Conservation (phyloP, 2,113 vertebrate species). For the Ornithorhynchus anatinus region DNA sequence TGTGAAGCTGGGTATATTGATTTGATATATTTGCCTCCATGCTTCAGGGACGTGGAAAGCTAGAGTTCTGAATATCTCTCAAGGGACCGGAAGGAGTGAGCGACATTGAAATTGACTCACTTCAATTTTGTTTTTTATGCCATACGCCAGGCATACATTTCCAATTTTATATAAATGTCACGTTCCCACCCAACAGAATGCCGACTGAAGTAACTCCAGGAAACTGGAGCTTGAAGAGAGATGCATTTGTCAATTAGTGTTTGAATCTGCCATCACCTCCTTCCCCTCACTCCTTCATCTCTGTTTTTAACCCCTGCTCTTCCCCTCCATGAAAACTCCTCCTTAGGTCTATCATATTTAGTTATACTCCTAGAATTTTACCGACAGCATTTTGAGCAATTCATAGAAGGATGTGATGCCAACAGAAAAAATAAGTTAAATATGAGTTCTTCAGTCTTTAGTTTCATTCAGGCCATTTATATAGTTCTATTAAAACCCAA, state of each 20-base stretch:
- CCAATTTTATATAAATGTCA: neutral
- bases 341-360: too few species aligned
- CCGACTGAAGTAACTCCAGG: neutral
- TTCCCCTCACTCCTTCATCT: neutral
- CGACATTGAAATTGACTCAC: neutral
- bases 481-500: neutral
- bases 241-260: neutral
- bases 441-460: neutral
- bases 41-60: neutral
- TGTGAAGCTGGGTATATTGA: neutral
- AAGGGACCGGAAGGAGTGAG: neutral
- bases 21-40: neutral
- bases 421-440: neutral
- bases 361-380: neutral
- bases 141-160: too few species aligned
- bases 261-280: neutral
- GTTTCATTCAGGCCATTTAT: neutral
- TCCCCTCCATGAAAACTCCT: too few species aligned
- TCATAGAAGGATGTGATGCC: neutral
- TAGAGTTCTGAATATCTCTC: neutral
- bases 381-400: neutral
- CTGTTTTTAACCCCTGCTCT: neutral
- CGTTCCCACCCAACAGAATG: neutral
- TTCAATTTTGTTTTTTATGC: too few species aligned
- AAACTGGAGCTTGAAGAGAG: neutral